Conservation (phyloP, 2,888 invertebrate species). For the Pilophorus perplexus region DNA sequence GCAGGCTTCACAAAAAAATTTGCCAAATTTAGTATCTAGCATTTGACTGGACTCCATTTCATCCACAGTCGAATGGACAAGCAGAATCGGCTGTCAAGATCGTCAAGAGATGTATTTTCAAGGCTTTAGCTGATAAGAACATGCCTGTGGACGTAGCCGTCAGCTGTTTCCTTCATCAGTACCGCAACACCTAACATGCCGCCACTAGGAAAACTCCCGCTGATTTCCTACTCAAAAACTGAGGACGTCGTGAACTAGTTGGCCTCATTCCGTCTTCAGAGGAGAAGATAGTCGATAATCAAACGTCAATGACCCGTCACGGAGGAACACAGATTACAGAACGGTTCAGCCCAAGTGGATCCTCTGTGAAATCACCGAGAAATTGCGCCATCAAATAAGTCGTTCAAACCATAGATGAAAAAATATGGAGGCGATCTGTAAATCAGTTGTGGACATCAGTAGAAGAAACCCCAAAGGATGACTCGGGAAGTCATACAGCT, state of each 20-base stretch:
- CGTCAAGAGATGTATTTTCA: not conserved
- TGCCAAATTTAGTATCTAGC: constrained; percentile 1
- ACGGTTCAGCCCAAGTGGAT: constrained; percentile 24
- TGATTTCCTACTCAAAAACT: too few relatives aligned
- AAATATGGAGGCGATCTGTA: constrained; percentile 11
- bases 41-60: too few relatives aligned
- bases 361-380: too few relatives aligned
- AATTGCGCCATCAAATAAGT: constrained; percentile 16
- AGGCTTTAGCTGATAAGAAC: not conserved
- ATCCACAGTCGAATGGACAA: not conserved
- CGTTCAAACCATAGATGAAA: constrained; percentile 17
- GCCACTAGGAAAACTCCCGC: constrained; percentile 12
- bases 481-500: too few relatives aligned
- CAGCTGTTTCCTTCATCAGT: not conserved
- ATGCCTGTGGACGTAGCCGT: not conserved
- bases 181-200: constrained; percentile 19
- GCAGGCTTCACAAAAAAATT: constrained; percentile 17
- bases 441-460: constrained; percentile 11
- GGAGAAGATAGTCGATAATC: not conserved
- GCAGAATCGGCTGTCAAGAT: not conserved
- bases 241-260: too few relatives aligned
- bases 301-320: too few relatives aligned
- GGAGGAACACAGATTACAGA: constrained; percentile 23
- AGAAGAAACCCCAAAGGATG: too few relatives aligned
- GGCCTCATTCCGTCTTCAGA: constrained; percentile 16